Evolutionary conservation across 2,888 invertebrate genomes (phyloP).

Genomic region (Petrolisthes manimaculis): DNA sequence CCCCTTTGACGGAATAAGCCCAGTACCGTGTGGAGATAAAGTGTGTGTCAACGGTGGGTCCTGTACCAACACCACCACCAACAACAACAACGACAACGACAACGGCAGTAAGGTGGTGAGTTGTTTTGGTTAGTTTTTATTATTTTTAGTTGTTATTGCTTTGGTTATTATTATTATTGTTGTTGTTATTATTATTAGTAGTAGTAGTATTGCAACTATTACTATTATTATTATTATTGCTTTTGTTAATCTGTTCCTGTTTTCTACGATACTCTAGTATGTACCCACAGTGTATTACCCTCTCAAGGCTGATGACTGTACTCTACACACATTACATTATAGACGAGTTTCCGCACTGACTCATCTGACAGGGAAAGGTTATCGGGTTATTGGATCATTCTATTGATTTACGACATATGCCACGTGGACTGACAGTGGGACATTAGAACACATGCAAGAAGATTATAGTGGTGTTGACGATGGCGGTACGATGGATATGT

Average conservation of each 20-base stretch:
- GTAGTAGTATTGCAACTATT: no score
- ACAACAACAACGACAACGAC: neutral
- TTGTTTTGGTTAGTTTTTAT: neutral
- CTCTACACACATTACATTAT: no score
- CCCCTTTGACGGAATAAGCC: neutral
- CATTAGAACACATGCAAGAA: neutral
- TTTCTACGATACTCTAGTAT: no score
- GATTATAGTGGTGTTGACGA: neutral
- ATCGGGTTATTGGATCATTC: neutral
- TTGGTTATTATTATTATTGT: no score
- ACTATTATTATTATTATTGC: no score
- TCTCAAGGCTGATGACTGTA: no score
- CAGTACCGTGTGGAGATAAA: slow-evolving; percentile 32
- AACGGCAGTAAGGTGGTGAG: slow-evolving; percentile 44
- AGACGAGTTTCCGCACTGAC: neutral
- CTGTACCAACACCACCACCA: slow-evolving; percentile 11
- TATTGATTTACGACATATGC: neutral
- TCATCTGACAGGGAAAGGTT: neutral
- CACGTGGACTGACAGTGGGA: no score
- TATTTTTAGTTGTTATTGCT: no score
- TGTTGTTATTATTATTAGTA: no score
- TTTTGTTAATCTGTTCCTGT: no score
- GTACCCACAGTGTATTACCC: no score
- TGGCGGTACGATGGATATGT: neutral
- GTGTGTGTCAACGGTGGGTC: slow-evolving; percentile 54